These are phyloP conservation scores for Orchestia grillus DNA, from an alignment of 1,140 invertebrate genomes.

Conservation along the genomic window DNA sequence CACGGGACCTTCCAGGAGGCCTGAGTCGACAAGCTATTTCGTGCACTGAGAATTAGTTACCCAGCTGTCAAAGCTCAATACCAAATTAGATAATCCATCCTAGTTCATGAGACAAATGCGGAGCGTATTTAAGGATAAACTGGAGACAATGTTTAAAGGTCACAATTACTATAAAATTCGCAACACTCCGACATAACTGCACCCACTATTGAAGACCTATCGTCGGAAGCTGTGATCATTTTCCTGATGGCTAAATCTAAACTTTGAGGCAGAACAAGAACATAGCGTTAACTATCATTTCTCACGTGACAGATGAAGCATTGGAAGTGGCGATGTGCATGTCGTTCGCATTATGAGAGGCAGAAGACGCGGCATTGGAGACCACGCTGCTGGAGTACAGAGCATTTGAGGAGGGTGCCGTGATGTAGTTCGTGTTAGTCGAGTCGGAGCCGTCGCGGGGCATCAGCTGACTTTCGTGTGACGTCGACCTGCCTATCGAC, in stretches of 20 bases:
- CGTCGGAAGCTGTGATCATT: neutral
- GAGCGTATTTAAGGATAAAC: neutral
- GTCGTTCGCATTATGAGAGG: constrained; percentile 35
- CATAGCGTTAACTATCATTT: neutral
- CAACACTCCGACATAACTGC: too few relatives aligned
- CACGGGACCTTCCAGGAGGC: neutral
- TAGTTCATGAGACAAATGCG: neutral
- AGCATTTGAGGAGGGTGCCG: constrained; percentile 60
- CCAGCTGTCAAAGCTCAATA: neutral
- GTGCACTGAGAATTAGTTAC: neutral
- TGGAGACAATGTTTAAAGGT: neutral
- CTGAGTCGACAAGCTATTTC: neutral
- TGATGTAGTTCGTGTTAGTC: constrained; percentile 58
- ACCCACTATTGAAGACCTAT: too few relatives aligned
- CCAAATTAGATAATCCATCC: neutral
- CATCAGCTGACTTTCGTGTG: constrained; percentile 90
- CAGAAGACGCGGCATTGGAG: neutral
- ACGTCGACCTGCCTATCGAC: constrained; percentile 78
- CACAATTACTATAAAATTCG: too few relatives aligned
- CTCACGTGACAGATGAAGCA: neutral
- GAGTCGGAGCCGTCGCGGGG: constrained; percentile 74
- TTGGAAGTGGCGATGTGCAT: neutral
- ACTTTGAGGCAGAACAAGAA: neutral
- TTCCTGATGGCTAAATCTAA: neutral
- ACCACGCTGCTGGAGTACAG: constrained; percentile 38